Conservation (phyloP, 2,113 vertebrate species). For the Petrocephalus zakoni region DNA sequence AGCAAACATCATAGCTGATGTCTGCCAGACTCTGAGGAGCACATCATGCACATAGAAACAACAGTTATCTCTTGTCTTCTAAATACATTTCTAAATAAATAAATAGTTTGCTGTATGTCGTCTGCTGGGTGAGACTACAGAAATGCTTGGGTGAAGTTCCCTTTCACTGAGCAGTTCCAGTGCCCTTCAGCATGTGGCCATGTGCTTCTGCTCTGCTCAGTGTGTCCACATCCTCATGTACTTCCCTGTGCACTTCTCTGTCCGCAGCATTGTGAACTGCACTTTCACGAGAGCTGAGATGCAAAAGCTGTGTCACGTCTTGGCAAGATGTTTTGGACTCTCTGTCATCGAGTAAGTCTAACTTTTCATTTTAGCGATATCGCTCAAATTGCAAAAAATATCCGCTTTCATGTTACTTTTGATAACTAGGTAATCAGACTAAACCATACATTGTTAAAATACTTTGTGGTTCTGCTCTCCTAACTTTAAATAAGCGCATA, state of each 20-base stretch:
- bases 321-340: constrained; percentile 37
- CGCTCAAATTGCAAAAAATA: not conserved
- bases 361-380: not conserved
- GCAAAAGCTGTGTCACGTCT: constrained; percentile 36
- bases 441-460: not conserved
- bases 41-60: not conserved
- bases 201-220: not conserved
- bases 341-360: constrained; percentile 55
- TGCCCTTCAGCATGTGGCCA: too few species aligned
- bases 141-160: too few species aligned
- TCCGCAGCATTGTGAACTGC: constrained; percentile 46
- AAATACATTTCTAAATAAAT: too few species aligned
- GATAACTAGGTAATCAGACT: not conserved
- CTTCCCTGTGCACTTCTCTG: not conserved
- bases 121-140: too few species aligned
- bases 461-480: not conserved
- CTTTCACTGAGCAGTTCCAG: too few species aligned
- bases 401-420: not conserved
- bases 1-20: not conserved
- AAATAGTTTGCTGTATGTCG: too few species aligned
- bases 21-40: not conserved
- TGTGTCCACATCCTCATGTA: not conserved
- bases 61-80: not conserved
- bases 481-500: not conserved
- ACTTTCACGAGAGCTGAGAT: constrained; percentile 43